Evolutionary conservation across 2,888 invertebrate species (phyloP).

Genomic region (Sisyra nigra): DNA sequence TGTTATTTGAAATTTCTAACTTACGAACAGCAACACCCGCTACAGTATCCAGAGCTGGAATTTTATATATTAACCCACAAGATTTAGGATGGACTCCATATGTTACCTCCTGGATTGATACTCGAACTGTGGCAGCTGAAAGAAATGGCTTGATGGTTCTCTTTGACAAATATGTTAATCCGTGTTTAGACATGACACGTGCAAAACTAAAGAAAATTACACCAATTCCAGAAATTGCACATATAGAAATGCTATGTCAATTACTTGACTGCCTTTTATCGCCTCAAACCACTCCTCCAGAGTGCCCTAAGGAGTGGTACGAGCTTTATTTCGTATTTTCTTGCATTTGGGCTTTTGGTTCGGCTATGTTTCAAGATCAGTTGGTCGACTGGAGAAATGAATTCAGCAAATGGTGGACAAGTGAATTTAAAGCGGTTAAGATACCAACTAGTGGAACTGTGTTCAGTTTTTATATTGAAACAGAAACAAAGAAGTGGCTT

Average conservation of each 20-base stretch:
- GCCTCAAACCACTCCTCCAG: conserved; percentile 62
- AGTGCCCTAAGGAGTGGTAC: conserved; percentile 88
- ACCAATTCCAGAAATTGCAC: conserved; percentile 78
- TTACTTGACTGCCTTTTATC: conserved; percentile 73
- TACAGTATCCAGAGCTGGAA: conserved; percentile 88
- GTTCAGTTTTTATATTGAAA: conserved; percentile 80
- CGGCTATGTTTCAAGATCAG: conserved; percentile 81
- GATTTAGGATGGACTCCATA: conserved; percentile 93
- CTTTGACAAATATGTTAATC: conserved; percentile 87
- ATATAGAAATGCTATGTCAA: conserved; percentile 75
- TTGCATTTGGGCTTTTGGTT: conserved; percentile 87
- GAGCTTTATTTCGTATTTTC: conserved; percentile 88
- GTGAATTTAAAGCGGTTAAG: conserved; percentile 81
- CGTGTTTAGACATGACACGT: conserved; percentile 57
- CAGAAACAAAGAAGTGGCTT: conserved; percentile 66
- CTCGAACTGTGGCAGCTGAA: conserved; percentile 51
- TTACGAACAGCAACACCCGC: conserved; percentile 88
- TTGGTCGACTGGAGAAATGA: conserved; percentile 82
- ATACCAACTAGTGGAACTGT: conserved; percentile 72
- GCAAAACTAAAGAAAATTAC: conserved; percentile 76
- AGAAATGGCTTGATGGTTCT: conserved; percentile 68
- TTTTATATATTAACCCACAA: conserved; percentile 83
- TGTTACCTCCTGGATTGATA: conserved; percentile 79
- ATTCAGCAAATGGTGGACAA: conserved; percentile 89
- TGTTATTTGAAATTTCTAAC: conserved; percentile 86